Evolutionary conservation across 2,113 vertebrate genomes (phyloP), one percentile per base, ranked within the genome.

Genomic region (Ictidomys tridecemlineatus): DNA sequence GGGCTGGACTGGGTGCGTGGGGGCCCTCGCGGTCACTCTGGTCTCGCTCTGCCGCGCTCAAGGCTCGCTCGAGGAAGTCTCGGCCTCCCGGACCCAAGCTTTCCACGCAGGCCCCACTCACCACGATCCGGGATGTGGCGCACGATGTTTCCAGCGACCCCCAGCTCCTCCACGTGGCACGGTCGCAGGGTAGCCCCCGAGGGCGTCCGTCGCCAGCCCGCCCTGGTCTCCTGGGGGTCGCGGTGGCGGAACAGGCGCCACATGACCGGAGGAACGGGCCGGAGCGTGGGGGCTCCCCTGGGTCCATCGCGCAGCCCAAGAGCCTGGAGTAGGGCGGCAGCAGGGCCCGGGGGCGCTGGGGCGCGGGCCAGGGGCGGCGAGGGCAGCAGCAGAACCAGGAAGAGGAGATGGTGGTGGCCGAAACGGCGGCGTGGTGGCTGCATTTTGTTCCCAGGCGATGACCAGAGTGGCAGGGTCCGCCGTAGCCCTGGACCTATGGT

Each of bases 91-190:
- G 61, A 28, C 32, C 67, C 61, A 28, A 4, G 16, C 6, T n/a
- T n/a, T 45, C 80, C 24, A 48, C 11, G 28, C 67, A 67, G 22
- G 22, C 37, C n/a, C n/a, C 58, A 96, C 86, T 97, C 97, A 99
- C 99, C 99, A 99, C 99, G 99, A 97, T 99, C 99, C 0, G 98
- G 97, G 51, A 99, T 95, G 94, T 99, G 98, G 4, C 99, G 98
- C 94, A 99, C 98, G 96, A 99, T 99, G 98, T 99, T 99, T 2
- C 99, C 99, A 2, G 99, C 98, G 32, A 99, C 99, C 4, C 99
- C 98, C 0, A 99, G 98, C 80, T 99, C 99, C 0, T 99, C 98
- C 98, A 99, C 98, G 96, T 98, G 98, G 80, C 99, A 99, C 0
- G 98, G 96, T 34, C 48, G 30, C 65, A 42, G 67, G 92, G 42